Percentiles rank a stretch among this genome's conserved stretches.
Evolutionary conservation across 2,888 invertebrate genomes (phyloP).

Genomic region (Drosophila pegasa): DNA sequence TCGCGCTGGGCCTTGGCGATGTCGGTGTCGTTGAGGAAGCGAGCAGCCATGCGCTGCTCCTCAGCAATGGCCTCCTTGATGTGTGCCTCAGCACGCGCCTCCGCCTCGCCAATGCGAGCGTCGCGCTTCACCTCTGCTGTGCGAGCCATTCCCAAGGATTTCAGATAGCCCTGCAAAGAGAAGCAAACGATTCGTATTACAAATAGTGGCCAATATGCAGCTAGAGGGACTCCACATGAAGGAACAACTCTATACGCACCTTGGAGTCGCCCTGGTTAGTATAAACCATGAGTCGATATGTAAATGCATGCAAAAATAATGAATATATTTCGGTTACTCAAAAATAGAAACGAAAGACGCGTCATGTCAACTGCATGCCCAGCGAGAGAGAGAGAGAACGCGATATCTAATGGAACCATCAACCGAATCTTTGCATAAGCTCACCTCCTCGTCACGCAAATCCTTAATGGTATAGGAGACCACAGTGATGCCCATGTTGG

Average conservation of each 20-base stretch:
- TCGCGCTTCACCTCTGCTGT: conserved; percentile 98
- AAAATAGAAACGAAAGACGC: conserved; percentile 21
- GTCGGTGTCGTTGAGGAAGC: conserved; percentile 97
- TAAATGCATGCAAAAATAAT: conserved; percentile 79
- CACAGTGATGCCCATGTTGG: conserved; percentile 98
- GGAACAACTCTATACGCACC: conserved; percentile 75
- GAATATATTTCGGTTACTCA: conserved; percentile 71
- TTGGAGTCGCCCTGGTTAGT: conserved; percentile 82
- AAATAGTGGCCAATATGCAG: not conserved
- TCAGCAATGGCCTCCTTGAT: conserved; percentile 95
- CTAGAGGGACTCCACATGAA: conserved; percentile 24
- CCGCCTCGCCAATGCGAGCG: conserved; percentile 98
- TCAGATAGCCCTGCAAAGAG: conserved; percentile 88
- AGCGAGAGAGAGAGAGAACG: too few species aligned
- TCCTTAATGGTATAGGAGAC: conserved; percentile 98
- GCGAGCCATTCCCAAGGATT: conserved; percentile 97
- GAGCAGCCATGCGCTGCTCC: conserved; percentile 97
- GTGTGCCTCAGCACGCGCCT: conserved; percentile 94
- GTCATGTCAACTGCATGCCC: conserved; percentile 12
- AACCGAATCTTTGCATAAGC: conserved; percentile 50
- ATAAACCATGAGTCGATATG: conserved; percentile 59
- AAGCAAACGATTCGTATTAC: conserved; percentile 19
- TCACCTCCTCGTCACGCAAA: conserved; percentile 97
- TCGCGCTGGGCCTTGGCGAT: conserved; percentile 98
- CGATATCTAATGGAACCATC: not conserved